These are phyloP conservation scores for Grammomys surdaster DNA, from an alignment of 2,113 vertebrate species.

Conservation along the genomic window DNA sequence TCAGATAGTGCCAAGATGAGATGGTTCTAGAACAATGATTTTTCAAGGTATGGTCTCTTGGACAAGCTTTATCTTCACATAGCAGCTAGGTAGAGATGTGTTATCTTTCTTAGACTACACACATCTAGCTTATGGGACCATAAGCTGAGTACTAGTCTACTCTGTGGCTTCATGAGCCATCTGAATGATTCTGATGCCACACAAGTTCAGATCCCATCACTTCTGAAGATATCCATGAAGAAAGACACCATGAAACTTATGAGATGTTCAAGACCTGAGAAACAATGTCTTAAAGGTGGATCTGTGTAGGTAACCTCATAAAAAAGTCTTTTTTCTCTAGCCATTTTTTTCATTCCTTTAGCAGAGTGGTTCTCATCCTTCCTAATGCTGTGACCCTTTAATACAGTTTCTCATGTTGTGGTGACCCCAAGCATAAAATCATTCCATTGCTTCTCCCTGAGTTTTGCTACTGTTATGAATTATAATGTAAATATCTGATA, in stretches of 20 bases:
- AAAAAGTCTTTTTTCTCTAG: not conserved
- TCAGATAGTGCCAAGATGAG: not conserved
- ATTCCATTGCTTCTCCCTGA: not conserved
- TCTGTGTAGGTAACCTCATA: not conserved
- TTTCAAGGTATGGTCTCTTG: not conserved
- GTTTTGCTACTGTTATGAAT: not conserved
- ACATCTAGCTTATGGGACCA: not conserved
- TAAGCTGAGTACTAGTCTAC: not conserved
- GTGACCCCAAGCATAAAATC: not conserved
- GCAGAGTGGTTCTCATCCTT: not conserved
- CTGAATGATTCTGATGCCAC: not conserved
- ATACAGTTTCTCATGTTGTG: not conserved
- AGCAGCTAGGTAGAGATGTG: not conserved
- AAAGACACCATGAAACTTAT: not conserved
- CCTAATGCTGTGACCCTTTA: not conserved
- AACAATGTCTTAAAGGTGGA: not conserved
- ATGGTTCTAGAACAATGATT: not conserved
- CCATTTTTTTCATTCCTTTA: not conserved
- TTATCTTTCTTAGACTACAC: not conserved
- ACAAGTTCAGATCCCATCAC: not conserved
- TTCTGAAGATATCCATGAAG: not conserved
- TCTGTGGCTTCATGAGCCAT: not conserved
- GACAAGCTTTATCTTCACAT: not conserved
- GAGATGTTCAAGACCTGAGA: not conserved
- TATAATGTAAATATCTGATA: not conserved